Base-by-base conservation (phyloP, 2,888 invertebrate genomes). In the Cynaeus angustus region DNA sequence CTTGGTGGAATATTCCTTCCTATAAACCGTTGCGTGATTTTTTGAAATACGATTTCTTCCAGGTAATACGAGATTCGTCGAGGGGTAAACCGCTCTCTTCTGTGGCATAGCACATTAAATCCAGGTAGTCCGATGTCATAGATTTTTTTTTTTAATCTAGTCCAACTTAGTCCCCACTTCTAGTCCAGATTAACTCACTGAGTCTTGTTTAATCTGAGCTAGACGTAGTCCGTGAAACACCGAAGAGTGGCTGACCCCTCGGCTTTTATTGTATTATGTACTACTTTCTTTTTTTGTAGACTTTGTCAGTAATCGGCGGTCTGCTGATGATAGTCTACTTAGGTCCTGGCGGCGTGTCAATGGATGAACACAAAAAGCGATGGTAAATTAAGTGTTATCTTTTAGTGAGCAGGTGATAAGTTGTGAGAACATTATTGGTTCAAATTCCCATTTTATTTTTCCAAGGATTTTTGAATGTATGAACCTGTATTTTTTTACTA, bases 21-120 rank as follows among this genome's bases (percentile, higher is more conserved):
- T 95, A 97, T 86, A 97, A 97, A 82, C 98, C 98, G 62, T 92
- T 99, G 78, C 89, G 99, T 85, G 99, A 99, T 88, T 99, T 99
- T 88, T 92, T 99, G 77, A 99, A 99, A 89, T 99, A 99, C 84
- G 99, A 99, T 87, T 99, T 99, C 89, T 99, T 99, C 94, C 99
- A 99, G 92, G 96, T 96, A 37, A 33, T 41, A 12, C n/a, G n/a
- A n/a, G n/a, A n/a, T n/a, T n/a, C n/a, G n/a, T n/a, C n/a, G n/a
- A n/a, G n/a, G n/a, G n/a, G n/a, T n/a, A n/a, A n/a, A n/a, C n/a
- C n/a, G n/a, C n/a, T n/a, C n/a, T n/a, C n/a, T n/a, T n/a, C n/a
- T n/a, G n/a, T n/a, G n/a, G n/a, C n/a, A n/a, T n/a, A n/a, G n/a
- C n/a, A n/a, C n/a, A n/a, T n/a, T n/a, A n/a, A n/a, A n/a, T n/a